These are phyloP conservation scores for Hemiscyllium ocellatum DNA, from an alignment of 2,113 vertebrate species.

Conservation along the genomic window DNA sequence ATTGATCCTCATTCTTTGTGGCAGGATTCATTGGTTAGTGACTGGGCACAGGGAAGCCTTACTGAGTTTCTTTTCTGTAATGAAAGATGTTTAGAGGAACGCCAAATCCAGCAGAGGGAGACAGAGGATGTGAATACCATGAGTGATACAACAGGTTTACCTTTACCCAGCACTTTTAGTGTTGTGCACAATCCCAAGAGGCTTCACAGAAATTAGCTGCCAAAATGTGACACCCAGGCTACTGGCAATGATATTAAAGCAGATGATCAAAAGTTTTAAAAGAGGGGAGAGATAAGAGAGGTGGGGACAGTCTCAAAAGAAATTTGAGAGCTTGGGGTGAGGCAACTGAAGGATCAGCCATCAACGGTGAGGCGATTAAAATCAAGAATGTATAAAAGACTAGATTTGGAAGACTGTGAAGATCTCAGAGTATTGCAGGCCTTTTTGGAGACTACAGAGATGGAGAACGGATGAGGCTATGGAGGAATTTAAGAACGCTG, in stretches of 20 bases:
- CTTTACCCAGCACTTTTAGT: not conserved
- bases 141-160: not conserved
- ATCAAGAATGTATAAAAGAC: not conserved
- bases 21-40: too few relatives aligned
- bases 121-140: not conserved
- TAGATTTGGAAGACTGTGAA: not conserved
- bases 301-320: not conserved
- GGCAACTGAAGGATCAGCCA: not conserved
- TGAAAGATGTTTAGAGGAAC: not conserved
- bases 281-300: not conserved
- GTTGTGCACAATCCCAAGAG: not conserved
- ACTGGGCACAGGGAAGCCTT: not conserved
- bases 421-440: not conserved
- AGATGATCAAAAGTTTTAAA: not conserved
- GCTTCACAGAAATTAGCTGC: not conserved
- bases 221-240: not conserved
- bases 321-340: not conserved
- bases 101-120: not conserved
- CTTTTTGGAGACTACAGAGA: too few relatives aligned
- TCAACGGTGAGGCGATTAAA: not conserved
- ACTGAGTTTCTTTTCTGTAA: not conserved
- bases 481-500: not conserved
- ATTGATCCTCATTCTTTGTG: too few relatives aligned
- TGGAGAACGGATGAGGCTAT: not conserved
- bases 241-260: not conserved